Conservation (phyloP, 2,797 vertebrate genomes). For the Dendrocincla fuliginosa region DNA sequence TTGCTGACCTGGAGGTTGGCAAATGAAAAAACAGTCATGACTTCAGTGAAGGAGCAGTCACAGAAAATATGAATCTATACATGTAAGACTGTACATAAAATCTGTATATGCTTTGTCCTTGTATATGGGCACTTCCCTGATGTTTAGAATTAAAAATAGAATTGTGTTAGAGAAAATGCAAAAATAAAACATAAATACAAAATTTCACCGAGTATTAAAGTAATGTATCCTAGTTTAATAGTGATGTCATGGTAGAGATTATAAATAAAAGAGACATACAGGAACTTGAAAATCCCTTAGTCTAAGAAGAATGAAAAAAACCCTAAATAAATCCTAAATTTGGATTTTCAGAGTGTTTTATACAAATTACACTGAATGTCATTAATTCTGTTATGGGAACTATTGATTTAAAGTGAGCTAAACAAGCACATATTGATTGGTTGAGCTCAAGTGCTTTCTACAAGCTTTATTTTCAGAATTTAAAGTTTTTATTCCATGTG, state of each 20-base stretch:
- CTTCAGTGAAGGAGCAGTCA: neutral
- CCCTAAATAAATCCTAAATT: neutral
- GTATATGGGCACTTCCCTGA: neutral
- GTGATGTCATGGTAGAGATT: neutral
- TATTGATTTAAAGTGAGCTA: neutral
- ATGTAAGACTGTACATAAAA: neutral
- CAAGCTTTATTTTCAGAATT: neutral
- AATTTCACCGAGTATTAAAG: neutral
- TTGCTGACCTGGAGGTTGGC: neutral
- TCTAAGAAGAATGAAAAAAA: neutral
- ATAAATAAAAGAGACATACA: neutral
- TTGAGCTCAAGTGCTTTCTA: neutral
- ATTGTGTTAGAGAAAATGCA: neutral
- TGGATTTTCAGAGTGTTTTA: neutral
- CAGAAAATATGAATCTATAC: neutral
- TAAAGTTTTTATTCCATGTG: neutral
- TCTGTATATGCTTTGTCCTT: neutral
- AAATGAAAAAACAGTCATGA: neutral
- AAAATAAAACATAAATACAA: neutral
- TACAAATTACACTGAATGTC: neutral
- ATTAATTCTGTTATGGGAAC: neutral
- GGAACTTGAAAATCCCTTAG: neutral
- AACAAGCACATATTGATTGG: neutral
- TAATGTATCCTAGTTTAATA: neutral
- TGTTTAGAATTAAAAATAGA: neutral